Evolutionary conservation across 2,113 vertebrate species (phyloP).

Genomic region (Chunga burmeisteri): DNA sequence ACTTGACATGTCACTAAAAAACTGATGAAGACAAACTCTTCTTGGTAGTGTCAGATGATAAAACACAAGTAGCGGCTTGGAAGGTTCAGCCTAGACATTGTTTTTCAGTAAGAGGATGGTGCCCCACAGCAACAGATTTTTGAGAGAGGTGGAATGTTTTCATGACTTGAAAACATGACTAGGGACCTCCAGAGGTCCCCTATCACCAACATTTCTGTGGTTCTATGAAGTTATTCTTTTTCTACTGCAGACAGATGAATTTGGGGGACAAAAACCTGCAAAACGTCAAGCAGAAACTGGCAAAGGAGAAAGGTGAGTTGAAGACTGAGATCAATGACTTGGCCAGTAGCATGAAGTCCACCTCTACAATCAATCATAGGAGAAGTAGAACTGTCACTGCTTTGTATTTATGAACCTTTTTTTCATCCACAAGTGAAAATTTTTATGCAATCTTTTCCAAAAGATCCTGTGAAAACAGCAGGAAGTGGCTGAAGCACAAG

Average conservation of each 20-base stretch:
- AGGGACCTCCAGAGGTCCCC: background rate
- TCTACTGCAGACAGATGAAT: background rate
- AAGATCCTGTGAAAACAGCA: background rate
- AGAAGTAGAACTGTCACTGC: background rate
- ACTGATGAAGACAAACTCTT: background rate
- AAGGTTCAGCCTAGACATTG: background rate
- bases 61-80: background rate
- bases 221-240: background rate
- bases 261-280: conserved; percentile 73
- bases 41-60: background rate
- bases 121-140: background rate
- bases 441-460: background rate
- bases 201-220: background rate
- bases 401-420: background rate
- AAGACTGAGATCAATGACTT: conserved; percentile 73
- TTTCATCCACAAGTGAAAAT: background rate
- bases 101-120: background rate
- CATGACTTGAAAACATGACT: background rate
- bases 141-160: background rate
- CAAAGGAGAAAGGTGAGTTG: conserved; percentile 31
- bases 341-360: conserved; percentile 57
- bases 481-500: background rate
- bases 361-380: conserved; percentile 14
- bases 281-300: conserved; percentile 68
- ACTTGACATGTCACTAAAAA: background rate